Evolutionary conservation across 2,888 invertebrate genomes (phyloP).

Genomic region (Altica lythri): DNA sequence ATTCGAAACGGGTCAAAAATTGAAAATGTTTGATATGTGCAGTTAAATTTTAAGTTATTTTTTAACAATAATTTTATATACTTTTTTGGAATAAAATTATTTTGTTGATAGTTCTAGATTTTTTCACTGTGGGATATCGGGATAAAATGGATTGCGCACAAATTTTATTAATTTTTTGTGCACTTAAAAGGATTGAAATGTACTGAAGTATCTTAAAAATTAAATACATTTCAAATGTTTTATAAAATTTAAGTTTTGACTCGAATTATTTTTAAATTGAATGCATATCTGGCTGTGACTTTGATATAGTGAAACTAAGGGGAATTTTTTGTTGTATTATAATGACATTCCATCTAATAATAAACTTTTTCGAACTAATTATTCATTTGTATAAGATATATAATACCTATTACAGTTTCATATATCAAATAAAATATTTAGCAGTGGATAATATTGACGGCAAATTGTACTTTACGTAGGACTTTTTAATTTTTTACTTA

Average conservation of each 20-base stretch:
- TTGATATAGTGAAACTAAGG: slow-evolving; percentile 8
- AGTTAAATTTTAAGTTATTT: slow-evolving; percentile 40
- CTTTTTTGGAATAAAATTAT: slow-evolving; percentile 46
- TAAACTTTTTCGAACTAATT: too few relatives aligned
- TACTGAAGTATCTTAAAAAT: background rate
- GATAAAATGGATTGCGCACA: slow-evolving; percentile 28
- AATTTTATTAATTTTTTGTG: slow-evolving; percentile 17
- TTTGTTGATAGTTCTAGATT: slow-evolving; percentile 40
- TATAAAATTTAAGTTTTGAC: slow-evolving; percentile 18
- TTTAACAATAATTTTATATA: slow-evolving; percentile 37
- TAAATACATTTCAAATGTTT: background rate
- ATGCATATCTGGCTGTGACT: slow-evolving; percentile 22
- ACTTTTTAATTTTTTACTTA: too few relatives aligned
- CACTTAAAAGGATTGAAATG: background rate
- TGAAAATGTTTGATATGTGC: slow-evolving; percentile 27
- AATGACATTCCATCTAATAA: background rate
- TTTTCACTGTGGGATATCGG: slow-evolving; percentile 23
- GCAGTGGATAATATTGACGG: background rate
- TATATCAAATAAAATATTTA: background rate
- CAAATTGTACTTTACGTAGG: background rate
- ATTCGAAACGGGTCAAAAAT: slow-evolving; percentile 4
- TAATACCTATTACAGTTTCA: slow-evolving; percentile 1
- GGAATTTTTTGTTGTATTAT: background rate
- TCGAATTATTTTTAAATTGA: slow-evolving; percentile 26
- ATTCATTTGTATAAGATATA: too few relatives aligned